These are phyloP conservation scores for Conger conger DNA, from an alignment of 2,113 vertebrate species.

Conservation along the genomic window DNA sequence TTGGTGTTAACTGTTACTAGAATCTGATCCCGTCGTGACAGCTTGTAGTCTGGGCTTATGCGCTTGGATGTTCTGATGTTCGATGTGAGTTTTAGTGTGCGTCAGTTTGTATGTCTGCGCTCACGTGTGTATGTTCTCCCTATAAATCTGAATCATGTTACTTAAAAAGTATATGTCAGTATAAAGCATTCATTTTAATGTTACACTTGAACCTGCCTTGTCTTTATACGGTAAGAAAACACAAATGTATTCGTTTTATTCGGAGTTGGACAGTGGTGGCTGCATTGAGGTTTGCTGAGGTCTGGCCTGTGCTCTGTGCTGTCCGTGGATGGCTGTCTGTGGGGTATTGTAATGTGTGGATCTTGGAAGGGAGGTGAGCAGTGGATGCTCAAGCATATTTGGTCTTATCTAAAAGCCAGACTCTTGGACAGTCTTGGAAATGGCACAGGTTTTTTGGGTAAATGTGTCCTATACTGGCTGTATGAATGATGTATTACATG, in stretches of 20 bases:
- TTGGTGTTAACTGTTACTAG: slow-evolving; percentile 40
- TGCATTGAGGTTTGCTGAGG: neutral
- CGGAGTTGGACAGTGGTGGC: neutral
- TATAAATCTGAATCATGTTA: slow-evolving; percentile 28
- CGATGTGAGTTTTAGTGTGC: slow-evolving; percentile 22
- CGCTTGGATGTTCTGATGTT: slow-evolving; percentile 29
- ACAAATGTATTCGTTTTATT: neutral
- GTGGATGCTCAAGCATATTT: neutral
- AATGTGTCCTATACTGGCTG: neutral
- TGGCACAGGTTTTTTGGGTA: neutral
- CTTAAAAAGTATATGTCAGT: neutral
- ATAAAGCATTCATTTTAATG: neutral
- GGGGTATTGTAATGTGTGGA: neutral
- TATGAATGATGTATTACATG: neutral
- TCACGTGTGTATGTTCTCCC: slow-evolving; percentile 3
- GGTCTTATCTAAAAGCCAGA: too few relatives aligned
- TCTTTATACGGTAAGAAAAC: neutral
- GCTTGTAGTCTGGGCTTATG: slow-evolving; percentile 30
- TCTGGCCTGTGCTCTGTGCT: neutral
- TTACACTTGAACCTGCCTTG: slow-evolving; percentile 1
- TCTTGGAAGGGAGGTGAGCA: neutral
- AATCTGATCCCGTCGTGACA: slow-evolving; percentile 40
- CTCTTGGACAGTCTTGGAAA: too few relatives aligned
- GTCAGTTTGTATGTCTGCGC: slow-evolving; percentile 12
- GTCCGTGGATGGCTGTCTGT: neutral